Evolutionary conservation across 2,888 invertebrate genomes (phyloP).

Genomic region (Galeruca laticollis): DNA sequence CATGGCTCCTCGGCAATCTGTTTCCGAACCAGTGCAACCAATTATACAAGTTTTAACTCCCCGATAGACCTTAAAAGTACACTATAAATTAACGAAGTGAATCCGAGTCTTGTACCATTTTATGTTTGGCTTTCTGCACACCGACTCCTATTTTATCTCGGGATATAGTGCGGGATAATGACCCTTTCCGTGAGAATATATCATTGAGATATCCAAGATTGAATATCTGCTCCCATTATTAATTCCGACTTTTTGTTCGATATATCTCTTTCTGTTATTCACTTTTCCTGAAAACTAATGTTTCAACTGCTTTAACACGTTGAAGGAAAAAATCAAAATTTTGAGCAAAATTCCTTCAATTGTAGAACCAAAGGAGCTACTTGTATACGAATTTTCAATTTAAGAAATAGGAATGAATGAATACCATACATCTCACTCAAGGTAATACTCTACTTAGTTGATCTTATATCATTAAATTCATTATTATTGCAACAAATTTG

Average conservation of each 20-base stretch:
- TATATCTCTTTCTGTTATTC: neutral
- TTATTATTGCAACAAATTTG: too few species aligned
- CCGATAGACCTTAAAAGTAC: constrained; percentile 57
- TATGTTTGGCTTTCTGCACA: constrained; percentile 51
- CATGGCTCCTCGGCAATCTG: constrained; percentile 57
- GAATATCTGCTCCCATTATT: neutral
- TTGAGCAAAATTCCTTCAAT: too few species aligned
- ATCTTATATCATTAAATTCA: too few species aligned
- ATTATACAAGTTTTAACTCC: constrained; percentile 63
- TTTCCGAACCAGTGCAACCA: constrained; percentile 64
- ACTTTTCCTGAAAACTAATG: too few species aligned
- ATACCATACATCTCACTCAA: too few species aligned
- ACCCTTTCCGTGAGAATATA: constrained; percentile 15
- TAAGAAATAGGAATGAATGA: too few species aligned
- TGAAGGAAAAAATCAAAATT: too few species aligned
- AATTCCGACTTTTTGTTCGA: neutral
- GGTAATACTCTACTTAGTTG: too few species aligned
- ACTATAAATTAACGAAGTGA: constrained; percentile 55
- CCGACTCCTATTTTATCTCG: constrained; percentile 44
- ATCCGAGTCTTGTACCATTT: constrained; percentile 45
- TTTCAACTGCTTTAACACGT: too few species aligned
- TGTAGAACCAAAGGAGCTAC: too few species aligned
- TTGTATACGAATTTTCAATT: too few species aligned
- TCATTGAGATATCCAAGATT: neutral
- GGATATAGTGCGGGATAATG: constrained; percentile 29